Evolutionary conservation across 2,888 invertebrate species (phyloP).

Genomic region (Drosophila emarginata): DNA sequence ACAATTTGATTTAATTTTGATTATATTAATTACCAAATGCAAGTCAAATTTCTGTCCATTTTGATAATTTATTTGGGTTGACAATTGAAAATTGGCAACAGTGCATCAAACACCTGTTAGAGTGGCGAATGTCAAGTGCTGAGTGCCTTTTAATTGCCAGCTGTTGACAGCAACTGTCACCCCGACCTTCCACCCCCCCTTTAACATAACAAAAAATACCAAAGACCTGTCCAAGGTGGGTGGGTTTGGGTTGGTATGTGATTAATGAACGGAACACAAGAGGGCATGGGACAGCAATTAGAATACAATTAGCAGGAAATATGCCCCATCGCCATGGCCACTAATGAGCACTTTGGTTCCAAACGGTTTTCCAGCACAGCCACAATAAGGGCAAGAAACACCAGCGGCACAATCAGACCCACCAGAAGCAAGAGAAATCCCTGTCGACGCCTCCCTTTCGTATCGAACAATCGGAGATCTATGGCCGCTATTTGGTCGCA

Average conservation of each 20-base stretch:
- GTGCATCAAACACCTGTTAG: conserved; percentile 25
- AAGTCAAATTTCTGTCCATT: too few species aligned
- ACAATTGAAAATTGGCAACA: conserved; percentile 1
- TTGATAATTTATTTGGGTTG: not conserved
- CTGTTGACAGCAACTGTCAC: conserved; percentile 47
- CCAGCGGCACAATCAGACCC: conserved; percentile 30
- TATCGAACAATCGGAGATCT: conserved; percentile 85
- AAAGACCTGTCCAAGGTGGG: not conserved
- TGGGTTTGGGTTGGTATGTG: conserved; percentile 37
- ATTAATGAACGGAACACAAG: conserved; percentile 60
- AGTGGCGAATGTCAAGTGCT: conserved; percentile 17
- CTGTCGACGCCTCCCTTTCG: conserved; percentile 81
- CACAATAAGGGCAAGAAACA: conserved; percentile 29
- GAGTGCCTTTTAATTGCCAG: conserved; percentile 68
- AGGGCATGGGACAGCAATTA: conserved; percentile 62
- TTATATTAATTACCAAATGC: too few species aligned
- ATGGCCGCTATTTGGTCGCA: conserved; percentile 87
- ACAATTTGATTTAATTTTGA: too few species aligned
- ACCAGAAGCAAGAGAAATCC: not conserved
- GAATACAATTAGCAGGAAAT: conserved; percentile 71
- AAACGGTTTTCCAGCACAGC: conserved; percentile 29
- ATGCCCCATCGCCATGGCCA: conserved; percentile 27
- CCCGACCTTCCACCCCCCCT: not conserved
- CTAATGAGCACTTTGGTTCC: conserved; percentile 59
- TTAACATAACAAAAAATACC: not conserved